Base-by-base conservation (phyloP, 2,888 invertebrate genomes). In the Heteropelma amictum region DNA sequence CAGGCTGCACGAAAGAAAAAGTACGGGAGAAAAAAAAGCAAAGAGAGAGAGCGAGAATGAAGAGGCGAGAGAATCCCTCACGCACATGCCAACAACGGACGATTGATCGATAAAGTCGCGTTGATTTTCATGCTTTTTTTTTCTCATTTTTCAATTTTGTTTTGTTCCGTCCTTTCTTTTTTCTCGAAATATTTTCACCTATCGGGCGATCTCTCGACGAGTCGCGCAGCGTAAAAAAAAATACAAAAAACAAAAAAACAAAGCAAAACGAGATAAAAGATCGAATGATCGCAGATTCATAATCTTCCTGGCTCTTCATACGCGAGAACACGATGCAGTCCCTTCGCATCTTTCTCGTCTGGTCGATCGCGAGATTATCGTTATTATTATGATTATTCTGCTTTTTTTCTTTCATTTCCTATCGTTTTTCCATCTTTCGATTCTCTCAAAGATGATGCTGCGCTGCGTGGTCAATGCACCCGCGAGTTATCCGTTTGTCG, bases 391-490 rank as follows among this genome's bases (percentile, higher is more conserved):
- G n/a, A n/a, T n/a, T n/a, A n/a, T n/a, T n/a, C n/a, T n/a, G n/a
- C n/a, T n/a, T n/a, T n/a, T n/a, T n/a, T n/a, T n/a, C n/a, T n/a
- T n/a, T n/a, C n/a, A n/a, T n/a, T n/a, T n/a, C n/a, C n/a, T n/a
- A n/a, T 60, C 12, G 12, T 35, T 45, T 21, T 12, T 30, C 12
- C 33, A 26, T 53, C 5, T 7, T 33, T n/a, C n/a, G n/a, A 17
- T 53, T 42, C 28, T 60, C 28, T 12, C 12, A 2, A 53, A 30
- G 23, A 33, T 23, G 47, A 60, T n/a, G 3, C 19, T 30, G 14
- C n/a, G n/a, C 73, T 69, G 42, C 72, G 76, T 80, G 81, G 83
- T 83, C 83, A 81, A 81, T 79, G 79, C 80, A 80, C 78, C 73
- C 83, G 73, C 19, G 65, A 49, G 80, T 81, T 82, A 80, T 79